Percentiles rank a stretch among this genome's conserved stretches.
Evolutionary conservation across 2,888 invertebrate genomes (phyloP).

Genomic region (Philereme transversata): DNA sequence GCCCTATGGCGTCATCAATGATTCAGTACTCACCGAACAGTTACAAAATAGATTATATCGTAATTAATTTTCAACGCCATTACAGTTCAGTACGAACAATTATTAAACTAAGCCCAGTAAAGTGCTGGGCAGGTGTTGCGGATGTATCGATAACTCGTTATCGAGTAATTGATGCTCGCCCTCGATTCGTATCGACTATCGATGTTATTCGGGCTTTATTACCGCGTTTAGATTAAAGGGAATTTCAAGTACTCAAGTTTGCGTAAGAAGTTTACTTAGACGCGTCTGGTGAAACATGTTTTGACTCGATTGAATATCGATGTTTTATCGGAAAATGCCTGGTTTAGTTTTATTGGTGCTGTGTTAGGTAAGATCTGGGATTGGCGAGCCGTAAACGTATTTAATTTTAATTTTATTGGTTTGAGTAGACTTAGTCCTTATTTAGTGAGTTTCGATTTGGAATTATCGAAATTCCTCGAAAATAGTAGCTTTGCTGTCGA

Average conservation of each 20-base stretch:
- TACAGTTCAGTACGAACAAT: conserved; percentile 34
- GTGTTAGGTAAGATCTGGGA: conserved; percentile 10
- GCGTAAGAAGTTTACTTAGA: conserved; percentile 18
- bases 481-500: too few relatives aligned
- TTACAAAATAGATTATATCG: conserved; percentile 6
- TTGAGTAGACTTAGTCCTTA: background rate
- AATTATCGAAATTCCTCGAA: background rate
- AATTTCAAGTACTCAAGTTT: conserved; percentile 30
- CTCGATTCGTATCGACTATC: conserved; percentile 45
- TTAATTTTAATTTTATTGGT: conserved; percentile 1
- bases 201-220: conserved; percentile 52
- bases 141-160: conserved; percentile 55
- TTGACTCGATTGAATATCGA: conserved; percentile 16
- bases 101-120: conserved; percentile 31
- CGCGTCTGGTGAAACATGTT: conserved; percentile 22
- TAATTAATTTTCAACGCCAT: conserved; percentile 37
- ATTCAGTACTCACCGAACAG: background rate
- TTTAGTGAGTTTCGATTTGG: background rate
- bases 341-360: conserved; percentile 16
- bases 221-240: conserved; percentile 41
- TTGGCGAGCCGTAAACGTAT: conserved; percentile 5
- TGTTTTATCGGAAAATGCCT: conserved; percentile 7
- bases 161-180: conserved; percentile 55
- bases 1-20: background rate
- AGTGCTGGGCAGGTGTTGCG: conserved; percentile 53